phyloP scores from a whole-genome alignment of 92 coral and sea anemone genomes.

The Epizoanthus stellaris region DNA sequence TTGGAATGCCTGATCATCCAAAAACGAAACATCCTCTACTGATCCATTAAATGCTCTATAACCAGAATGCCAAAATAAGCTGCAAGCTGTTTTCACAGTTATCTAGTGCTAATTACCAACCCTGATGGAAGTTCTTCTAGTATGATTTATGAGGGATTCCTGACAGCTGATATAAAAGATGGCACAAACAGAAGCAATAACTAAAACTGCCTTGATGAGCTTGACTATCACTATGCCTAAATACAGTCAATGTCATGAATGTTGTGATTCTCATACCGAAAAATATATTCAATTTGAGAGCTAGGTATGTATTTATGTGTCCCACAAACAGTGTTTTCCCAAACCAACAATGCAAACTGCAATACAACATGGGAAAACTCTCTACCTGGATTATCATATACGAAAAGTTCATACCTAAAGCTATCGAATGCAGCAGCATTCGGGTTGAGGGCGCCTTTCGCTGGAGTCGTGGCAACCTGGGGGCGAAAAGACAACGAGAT shows the following conservation, averaged over 20 bases:
- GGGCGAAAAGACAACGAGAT: slow-evolving; percentile 7
- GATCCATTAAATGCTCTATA: not conserved
- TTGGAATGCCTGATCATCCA: no score
- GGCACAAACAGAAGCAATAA: slow-evolving; percentile 20
- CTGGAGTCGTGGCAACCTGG: slow-evolving; percentile 48
- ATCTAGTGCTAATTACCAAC: slow-evolving; percentile 7
- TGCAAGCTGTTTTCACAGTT: not conserved
- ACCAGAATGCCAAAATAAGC: not conserved
- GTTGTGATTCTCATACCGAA: slow-evolving; percentile 1
- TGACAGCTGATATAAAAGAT: slow-evolving; percentile 1
- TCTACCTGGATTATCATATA: not conserved
- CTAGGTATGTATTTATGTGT: not conserved
- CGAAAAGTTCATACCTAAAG: slow-evolving; percentile 20
- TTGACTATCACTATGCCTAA: slow-evolving; percentile 1
- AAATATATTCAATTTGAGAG: slow-evolving; percentile 10
- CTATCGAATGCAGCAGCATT: slow-evolving; percentile 44
- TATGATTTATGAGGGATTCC: not conserved
- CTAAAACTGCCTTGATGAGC: not conserved
- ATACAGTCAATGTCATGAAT: slow-evolving; percentile 29
- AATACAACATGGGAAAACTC: no score
- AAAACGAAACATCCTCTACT: no score
- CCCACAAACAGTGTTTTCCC: not conserved
- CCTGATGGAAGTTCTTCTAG: not conserved
- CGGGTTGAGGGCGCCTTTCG: slow-evolving; percentile 48
- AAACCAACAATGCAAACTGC: not conserved